Base-by-base conservation (phyloP, 2,797 vertebrate species). In the Lithobates pipiens region DNA sequence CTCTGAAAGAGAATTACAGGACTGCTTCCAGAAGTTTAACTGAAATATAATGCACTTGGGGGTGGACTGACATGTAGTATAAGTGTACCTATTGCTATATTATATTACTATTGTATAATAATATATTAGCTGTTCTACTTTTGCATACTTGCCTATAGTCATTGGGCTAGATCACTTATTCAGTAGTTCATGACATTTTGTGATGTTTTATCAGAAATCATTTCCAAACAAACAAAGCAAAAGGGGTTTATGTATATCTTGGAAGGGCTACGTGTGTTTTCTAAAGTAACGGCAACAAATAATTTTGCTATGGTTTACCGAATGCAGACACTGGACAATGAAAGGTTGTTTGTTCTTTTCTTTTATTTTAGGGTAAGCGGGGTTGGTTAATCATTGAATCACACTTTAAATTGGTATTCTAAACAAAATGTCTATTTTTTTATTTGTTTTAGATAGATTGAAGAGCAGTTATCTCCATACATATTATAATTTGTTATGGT, bases 1-100 rank as follows among this genome's bases (percentile, higher is more conserved):
- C 72, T 84, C 82, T 70, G 29, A 29, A 61, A 61, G 50, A 15
- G 69, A 73, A 72, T n/a, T 73, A 23, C 18, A 44, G 42, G n/a
- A n/a, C 39, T 44, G 36, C 39, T 50, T 74, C 34, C n/a, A 61
- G 68, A 34, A 72, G 68, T 54, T 71, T 57, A 80, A 46, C 65
- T 46, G 65, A 67, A 50, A 39, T 80, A 57, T 50, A 23, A 32
- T 44, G 46, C 15, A 80, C 27, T 34, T 54, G 32, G 34, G 16
- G 13, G 50, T 72, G 69, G 57, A 50, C 68, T 36, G 67, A 80
- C 5, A 68, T 9, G 2, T 29, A 70, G 68, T 54, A 70, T 25
- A 72, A n/a, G 29, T 50, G 7, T 5, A 13, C 10, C 21, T 6
- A 27, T 13, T 72, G 15, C 57, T 42, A 50, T 8, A 54, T 3